A percentile compares a stretch with the other conserved stretches of the same genome.
These are phyloP conservation scores for Ochropleura leucogaster DNA, from an alignment of 2,888 invertebrate species.

Conservation along the genomic window DNA sequence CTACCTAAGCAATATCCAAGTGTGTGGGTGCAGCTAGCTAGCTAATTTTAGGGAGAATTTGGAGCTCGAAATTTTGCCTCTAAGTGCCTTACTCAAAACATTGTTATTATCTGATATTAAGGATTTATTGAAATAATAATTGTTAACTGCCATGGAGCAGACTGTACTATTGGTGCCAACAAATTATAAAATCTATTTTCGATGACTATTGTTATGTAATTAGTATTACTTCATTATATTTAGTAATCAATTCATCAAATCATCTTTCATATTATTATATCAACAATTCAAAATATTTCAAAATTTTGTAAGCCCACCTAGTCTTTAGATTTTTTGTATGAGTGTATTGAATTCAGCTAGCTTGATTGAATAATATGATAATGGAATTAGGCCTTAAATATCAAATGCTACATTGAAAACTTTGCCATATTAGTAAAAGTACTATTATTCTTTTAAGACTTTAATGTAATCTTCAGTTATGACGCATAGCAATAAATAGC, in stretches of 20 bases:
- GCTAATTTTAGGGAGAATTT: conserved; percentile 72
- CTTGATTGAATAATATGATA: conserved; percentile 80
- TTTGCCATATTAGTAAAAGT: conserved; percentile 90
- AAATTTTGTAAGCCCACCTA: conserved; percentile 89
- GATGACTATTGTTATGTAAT: conserved; percentile 69
- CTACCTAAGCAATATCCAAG: conserved; percentile 73
- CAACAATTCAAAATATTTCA: conserved; percentile 73
- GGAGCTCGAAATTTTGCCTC: conserved; percentile 65
- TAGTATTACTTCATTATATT: conserved; percentile 70
- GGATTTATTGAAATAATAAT: conserved; percentile 36
- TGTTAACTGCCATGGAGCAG: conserved; percentile 44
- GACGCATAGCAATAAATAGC: conserved; percentile 82
- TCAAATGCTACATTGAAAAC: conserved; percentile 90
- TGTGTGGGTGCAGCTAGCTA: conserved; percentile 81
- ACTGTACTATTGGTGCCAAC: conserved; percentile 73
- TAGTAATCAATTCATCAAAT: conserved; percentile 65
- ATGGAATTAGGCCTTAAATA: conserved; percentile 83
- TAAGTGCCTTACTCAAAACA: conserved; percentile 72
- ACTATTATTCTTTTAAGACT: conserved; percentile 88
- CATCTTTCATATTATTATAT: conserved; percentile 68
- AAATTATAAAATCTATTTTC: conserved; percentile 72
- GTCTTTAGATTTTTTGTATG: conserved; percentile 86
- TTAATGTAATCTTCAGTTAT: conserved; percentile 85
- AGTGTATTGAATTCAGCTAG: conserved; percentile 82
- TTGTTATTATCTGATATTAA: conserved; percentile 48